Percentiles rank a stretch among this genome's conserved stretches.
phyloP scores from a whole-genome alignment of 2,113 vertebrate genomes.

The Nothoprocta perdicaria region DNA sequence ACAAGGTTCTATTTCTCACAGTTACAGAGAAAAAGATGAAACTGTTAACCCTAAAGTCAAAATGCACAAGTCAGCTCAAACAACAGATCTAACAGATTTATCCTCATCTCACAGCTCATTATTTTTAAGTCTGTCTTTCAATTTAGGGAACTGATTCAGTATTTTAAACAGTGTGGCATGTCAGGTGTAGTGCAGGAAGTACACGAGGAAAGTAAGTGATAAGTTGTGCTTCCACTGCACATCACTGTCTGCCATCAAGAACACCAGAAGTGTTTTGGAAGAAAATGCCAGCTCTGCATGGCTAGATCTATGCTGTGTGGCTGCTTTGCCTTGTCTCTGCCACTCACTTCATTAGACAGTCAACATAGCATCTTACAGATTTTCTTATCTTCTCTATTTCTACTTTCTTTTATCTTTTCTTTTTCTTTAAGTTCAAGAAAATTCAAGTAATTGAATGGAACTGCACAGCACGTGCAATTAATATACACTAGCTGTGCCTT shows the following conservation, averaged over 20 bases:
- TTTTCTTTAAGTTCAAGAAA: background rate
- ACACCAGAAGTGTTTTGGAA: background rate
- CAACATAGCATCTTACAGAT: background rate
- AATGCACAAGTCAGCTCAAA: background rate
- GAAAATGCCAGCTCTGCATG: background rate
- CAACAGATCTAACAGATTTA: background rate
- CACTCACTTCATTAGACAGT: background rate
- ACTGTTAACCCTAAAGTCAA: constrained; percentile 5
- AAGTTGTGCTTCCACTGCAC: background rate
- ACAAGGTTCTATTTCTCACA: background rate
- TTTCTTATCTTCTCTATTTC: background rate
- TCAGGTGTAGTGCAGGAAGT: background rate
- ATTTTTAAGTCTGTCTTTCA: background rate
- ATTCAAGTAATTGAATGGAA: background rate
- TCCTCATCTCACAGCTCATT: constrained; percentile 14
- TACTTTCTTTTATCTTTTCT: background rate
- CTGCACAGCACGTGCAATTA: background rate
- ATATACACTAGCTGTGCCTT: background rate
- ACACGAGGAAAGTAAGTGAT: background rate
- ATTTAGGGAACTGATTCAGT: background rate
- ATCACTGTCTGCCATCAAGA: background rate
- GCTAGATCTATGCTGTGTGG: background rate
- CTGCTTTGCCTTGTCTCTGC: background rate
- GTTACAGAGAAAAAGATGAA: constrained; percentile 5
- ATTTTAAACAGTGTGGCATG: background rate